Evolutionary conservation across 2,113 vertebrate species (phyloP), one percentile per base, ranked within the genome.

Genomic region (Ovibos moschatus): DNA sequence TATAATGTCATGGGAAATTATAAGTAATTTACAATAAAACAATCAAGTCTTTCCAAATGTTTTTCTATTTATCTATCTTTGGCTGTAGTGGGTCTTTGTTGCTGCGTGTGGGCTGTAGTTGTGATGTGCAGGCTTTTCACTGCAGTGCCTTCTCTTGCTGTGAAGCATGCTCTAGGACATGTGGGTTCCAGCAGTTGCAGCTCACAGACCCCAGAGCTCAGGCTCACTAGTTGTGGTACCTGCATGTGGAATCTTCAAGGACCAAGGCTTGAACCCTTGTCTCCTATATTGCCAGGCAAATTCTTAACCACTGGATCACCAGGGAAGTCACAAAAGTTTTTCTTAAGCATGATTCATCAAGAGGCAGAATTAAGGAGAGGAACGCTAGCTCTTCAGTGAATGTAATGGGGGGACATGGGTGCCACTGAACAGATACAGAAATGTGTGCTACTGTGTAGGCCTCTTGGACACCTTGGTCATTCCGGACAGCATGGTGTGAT

Each of bases 291-390:
- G 71, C 40, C 23, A 43, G 23, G 71, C 1, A 1, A 43, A 76
- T 76, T 43, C 40, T 76, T 76, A 76, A 76, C 71, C 40, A 27
- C 40, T 76, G 71, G 23, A 15, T 76, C 40, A 43, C 40, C 40
- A 76, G 23, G 71, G 12, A 27, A 76, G 6, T 76, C 71, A 76
- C 71, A 76, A 43, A 50, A 14, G 4, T 5, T 94, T 90, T 79
- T 62, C 23, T 53, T 40, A 33, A 67, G 21, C 3, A 2, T 45
- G 47, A 47, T 16, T 88, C 43, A 36, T 4, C 7, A 30, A 60
- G 78, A 94, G 45, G 16, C 87, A 91, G 94, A 92, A 96, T 33
- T 45, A 87, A 96, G 40, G 64, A 27, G 3, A 30, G 55, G 51
- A 10, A 50, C 36, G 9, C 33, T 40, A 30, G 62, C 16, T 7